Evolutionary conservation across 2,797 vertebrate species (phyloP).

Genomic region (Alcedo quadribrachys): DNA sequence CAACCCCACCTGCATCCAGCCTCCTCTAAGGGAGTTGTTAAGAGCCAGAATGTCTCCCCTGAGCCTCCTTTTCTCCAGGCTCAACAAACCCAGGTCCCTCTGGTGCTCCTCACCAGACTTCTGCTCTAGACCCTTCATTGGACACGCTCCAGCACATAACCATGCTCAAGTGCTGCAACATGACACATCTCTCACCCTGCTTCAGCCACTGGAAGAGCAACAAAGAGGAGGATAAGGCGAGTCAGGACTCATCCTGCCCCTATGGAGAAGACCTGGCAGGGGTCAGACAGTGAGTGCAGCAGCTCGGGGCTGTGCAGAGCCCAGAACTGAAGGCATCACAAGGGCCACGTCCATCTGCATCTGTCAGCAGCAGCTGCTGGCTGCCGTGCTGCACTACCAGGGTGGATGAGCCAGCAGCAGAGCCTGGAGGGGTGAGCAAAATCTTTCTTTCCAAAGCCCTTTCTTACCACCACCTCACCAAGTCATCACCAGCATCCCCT

Average conservation of each 20-base stretch:
- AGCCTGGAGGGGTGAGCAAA: not conserved
- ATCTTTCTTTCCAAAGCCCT: not conserved
- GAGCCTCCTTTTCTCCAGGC: not conserved
- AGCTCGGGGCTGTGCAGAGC: not conserved
- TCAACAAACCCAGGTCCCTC: not conserved
- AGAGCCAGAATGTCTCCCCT: too few relatives aligned
- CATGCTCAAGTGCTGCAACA: rapidly evolving
- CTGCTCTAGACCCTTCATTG: not conserved
- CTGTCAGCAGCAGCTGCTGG: constrained; percentile 39
- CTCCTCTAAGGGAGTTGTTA: not conserved
- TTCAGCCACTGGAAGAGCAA: rapidly evolving
- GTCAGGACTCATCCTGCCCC: rapidly evolving
- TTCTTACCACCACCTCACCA: not conserved
- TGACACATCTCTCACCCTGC: rapidly evolving
- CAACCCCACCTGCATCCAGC: not conserved
- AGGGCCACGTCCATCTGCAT: not conserved
- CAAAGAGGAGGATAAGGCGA: not conserved
- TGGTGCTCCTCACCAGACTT: not conserved
- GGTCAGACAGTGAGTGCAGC: not conserved
- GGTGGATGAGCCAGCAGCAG: not conserved
- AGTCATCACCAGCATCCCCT: not conserved
- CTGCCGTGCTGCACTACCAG: not conserved
- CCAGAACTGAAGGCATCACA: not conserved
- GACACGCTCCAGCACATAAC: not conserved
- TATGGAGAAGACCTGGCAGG: not conserved